Percentiles rank a stretch among this genome's conserved stretches.
These are phyloP conservation scores for Meloidogyne exigua DNA, from an alignment of 1,140 invertebrate genomes.

Conservation along the genomic window DNA sequence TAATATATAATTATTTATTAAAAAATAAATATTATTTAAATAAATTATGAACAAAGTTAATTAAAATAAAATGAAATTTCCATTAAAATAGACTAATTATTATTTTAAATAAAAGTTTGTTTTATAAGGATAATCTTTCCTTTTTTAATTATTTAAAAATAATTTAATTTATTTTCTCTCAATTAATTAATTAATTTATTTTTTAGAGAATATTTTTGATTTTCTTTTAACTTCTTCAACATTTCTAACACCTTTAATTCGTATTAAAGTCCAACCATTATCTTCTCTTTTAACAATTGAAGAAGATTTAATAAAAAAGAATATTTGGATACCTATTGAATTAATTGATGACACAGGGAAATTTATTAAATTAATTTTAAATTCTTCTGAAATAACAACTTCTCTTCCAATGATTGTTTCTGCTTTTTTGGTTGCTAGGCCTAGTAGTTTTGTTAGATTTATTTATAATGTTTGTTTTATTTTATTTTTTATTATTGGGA, in stretches of 20 bases:
- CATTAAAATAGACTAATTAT: no score
- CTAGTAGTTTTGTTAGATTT: slow-evolving; percentile 25
- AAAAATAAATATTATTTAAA: no score
- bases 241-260: slow-evolving; percentile 9
- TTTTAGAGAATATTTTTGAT: slow-evolving; percentile 29
- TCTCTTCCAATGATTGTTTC: slow-evolving; percentile 18
- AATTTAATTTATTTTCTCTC: neutral
- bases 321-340: slow-evolving; percentile 18
- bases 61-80: no score
- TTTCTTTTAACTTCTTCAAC: slow-evolving; percentile 13
- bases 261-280: neutral
- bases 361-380: slow-evolving; percentile 10
- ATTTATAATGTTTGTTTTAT: slow-evolving; percentile 34
- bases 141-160: no score
- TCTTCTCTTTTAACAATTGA: slow-evolving; percentile 12
- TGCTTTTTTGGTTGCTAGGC: slow-evolving; percentile 27
- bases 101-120: no score
- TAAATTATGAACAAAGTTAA: no score
- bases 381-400: slow-evolving; percentile 6
- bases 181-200: neutral
- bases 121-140: no score
- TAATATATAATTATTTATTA: no score
- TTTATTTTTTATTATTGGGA: neutral
- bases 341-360: slow-evolving; percentile 26
- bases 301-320: neutral